These are phyloP conservation scores for Gallinago paraguaiae DNA, from an alignment of 2,113 vertebrate species.

Conservation along the genomic window DNA sequence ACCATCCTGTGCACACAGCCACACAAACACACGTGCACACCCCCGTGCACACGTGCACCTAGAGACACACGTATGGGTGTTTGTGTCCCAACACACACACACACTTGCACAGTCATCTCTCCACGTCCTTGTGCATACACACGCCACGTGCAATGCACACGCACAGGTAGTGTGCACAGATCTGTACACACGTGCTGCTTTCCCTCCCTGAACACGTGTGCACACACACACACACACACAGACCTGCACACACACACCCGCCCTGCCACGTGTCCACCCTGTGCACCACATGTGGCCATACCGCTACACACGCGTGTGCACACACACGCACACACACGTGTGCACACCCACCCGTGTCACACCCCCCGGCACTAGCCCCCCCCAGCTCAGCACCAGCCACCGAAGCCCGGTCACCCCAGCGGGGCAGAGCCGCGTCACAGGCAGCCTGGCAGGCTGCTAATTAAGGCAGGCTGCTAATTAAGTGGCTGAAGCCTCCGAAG, in stretches of 20 bases:
- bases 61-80: fast-evolving
- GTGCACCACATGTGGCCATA: not conserved
- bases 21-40: fast-evolving
- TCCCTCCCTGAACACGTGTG: not conserved
- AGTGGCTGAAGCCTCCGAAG: not conserved
- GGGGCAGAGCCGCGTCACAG: not conserved
- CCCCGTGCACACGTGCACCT: not conserved
- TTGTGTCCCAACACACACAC: not conserved
- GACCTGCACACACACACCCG: fast-evolving
- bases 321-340: too few species aligned
- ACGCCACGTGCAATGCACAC: fast-evolving
- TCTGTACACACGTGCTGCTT: not conserved
- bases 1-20: fast-evolving
- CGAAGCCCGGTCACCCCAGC: fast-evolving
- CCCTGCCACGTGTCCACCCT: fast-evolving
- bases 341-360: not conserved
- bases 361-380: fast-evolving
- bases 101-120: not conserved
- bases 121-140: too few species aligned
- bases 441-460: not conserved
- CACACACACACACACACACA: too few species aligned
- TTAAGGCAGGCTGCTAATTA: not conserved
- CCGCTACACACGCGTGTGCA: fast-evolving
- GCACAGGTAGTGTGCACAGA: fast-evolving
- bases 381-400: not conserved